Conservation (phyloP, 2,113 vertebrate species). For the Lichenostomus cassidix region DNA sequence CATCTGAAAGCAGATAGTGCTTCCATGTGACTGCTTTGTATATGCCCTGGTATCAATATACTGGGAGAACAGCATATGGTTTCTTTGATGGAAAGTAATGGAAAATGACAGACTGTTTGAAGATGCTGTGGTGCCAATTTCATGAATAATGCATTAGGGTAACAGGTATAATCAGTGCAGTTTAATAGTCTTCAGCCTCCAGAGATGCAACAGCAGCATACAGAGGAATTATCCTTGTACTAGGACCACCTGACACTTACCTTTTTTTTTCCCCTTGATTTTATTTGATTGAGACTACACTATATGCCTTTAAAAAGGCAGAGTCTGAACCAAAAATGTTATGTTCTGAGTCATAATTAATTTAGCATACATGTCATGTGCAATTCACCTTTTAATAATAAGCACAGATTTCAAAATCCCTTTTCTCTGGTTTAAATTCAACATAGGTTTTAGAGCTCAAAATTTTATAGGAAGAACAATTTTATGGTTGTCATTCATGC, state of each 20-base stretch:
- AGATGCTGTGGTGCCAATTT: conserved; percentile 73
- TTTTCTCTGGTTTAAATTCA: neutral
- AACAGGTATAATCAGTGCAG: conserved; percentile 82
- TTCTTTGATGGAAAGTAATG: conserved; percentile 83
- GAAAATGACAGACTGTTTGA: conserved; percentile 85
- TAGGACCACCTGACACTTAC: neutral
- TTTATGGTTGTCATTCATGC: neutral
- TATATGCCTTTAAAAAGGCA: neutral
- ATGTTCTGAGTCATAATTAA: neutral
- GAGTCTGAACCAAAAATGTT: neutral
- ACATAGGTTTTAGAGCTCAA: neutral
- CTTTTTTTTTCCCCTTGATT: neutral
- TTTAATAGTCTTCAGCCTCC: conserved; percentile 77
- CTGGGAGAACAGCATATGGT: conserved; percentile 74
- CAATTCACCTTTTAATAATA: neutral
- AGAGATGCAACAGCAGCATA: conserved; percentile 57
- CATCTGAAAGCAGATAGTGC: conserved; percentile 30
- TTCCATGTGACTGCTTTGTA: conserved; percentile 38
- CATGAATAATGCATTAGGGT: conserved; percentile 86
- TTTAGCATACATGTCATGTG: neutral
- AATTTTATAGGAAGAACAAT: neutral
- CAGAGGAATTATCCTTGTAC: conserved; percentile 7
- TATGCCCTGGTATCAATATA: conserved; percentile 23
- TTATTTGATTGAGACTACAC: neutral
- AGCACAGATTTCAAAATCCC: neutral